Evolutionary conservation across 2,888 invertebrate genomes (phyloP).

Genomic region (Cremastinae sp.): DNA sequence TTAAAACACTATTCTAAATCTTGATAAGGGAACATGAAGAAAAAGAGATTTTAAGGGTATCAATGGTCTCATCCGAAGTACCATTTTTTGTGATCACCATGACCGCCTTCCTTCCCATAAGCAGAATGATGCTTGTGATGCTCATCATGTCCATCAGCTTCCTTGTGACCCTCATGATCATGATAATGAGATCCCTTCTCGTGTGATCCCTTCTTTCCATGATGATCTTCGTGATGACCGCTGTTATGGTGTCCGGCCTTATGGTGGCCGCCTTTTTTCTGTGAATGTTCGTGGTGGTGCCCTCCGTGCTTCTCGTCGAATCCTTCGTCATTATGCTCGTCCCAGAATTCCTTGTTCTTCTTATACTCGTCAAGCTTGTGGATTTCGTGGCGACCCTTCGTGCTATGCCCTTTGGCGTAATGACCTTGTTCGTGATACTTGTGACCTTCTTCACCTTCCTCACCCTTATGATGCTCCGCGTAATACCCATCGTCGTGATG

Average conservation of each 20-base stretch:
- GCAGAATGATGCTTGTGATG: constrained; percentile 83
- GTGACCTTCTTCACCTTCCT: constrained; percentile 90
- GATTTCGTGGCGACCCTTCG: constrained; percentile 89
- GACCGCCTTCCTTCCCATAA: constrained; percentile 84
- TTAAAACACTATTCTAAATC: too few relatives aligned
- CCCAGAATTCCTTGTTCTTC: constrained; percentile 89
- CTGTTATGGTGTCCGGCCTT: constrained; percentile 84
- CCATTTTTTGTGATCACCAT: constrained; percentile 82
- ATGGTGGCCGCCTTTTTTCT: constrained; percentile 85
- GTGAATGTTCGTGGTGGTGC: constrained; percentile 84
- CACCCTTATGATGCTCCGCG: constrained; percentile 85
- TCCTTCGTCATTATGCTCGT: constrained; percentile 86
- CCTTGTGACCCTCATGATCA: constrained; percentile 85
- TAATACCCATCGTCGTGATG: constrained; percentile 85
- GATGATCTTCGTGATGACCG: constrained; percentile 86
- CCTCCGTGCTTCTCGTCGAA: constrained; percentile 92
- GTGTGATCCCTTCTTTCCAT: constrained; percentile 87
- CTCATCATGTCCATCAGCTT: constrained; percentile 84
- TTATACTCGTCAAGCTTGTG: constrained; percentile 86
- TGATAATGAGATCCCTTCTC: constrained; percentile 86
- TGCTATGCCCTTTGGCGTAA: constrained; percentile 91
- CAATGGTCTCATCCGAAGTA: constrained; percentile 77
- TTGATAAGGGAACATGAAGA: neutral
- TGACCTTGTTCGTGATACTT: constrained; percentile 91
- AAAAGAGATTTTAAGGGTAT: constrained; percentile 29